Conservation (phyloP, 2,113 vertebrate species). For the Sapajus apella region DNA sequence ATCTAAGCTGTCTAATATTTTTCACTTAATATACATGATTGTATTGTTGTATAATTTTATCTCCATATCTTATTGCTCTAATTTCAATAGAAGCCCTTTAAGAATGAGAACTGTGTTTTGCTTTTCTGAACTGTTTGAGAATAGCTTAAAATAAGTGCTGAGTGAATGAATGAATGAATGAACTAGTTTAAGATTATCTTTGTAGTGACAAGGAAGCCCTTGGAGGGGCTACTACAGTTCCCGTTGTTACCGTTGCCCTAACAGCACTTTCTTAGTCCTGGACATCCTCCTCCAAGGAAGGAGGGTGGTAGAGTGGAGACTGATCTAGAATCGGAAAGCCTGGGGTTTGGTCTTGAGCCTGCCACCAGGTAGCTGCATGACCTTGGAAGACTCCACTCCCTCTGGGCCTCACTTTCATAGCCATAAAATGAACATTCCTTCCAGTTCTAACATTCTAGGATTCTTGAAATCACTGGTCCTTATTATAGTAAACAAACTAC, state of each 20-base stretch:
- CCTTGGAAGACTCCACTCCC: not conserved
- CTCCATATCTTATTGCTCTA: not conserved
- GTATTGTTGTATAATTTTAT: not conserved
- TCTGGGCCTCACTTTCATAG: not conserved
- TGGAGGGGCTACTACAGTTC: not conserved
- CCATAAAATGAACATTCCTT: conserved; percentile 9
- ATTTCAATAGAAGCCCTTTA: not conserved
- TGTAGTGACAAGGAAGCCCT: not conserved
- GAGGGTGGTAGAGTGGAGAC: not conserved
- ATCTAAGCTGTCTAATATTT: not conserved
- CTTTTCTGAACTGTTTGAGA: not conserved
- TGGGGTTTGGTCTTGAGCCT: not conserved
- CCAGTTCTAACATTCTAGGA: not conserved
- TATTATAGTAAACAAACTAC: not conserved
- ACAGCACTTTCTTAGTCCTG: not conserved
- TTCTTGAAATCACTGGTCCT: not conserved
- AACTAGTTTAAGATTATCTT: not conserved
- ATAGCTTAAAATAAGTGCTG: not conserved
- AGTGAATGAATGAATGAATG: not conserved
- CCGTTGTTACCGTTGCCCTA: not conserved
- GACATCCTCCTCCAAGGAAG: not conserved
- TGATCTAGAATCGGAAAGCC: not conserved
- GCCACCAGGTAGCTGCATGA: not conserved
- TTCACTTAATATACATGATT: not conserved
- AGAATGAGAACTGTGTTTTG: not conserved